Conservation (phyloP, 2,888 invertebrate genomes). For the Synergus laeviventris region DNA sequence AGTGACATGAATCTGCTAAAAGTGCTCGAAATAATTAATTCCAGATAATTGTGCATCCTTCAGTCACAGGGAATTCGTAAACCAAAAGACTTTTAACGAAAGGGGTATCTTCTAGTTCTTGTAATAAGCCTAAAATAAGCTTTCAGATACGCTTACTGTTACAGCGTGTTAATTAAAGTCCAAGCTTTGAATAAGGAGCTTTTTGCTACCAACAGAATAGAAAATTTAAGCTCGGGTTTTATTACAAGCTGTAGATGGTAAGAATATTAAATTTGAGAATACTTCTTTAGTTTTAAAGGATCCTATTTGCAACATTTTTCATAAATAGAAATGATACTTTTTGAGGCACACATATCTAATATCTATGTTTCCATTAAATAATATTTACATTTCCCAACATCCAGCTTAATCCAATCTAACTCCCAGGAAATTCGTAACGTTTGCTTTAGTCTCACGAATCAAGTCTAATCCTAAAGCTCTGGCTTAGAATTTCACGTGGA, state of each 20-base stretch:
- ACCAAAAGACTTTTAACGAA: slow-evolving; percentile 18
- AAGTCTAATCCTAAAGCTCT: slow-evolving; percentile 54
- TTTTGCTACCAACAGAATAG: slow-evolving; percentile 21
- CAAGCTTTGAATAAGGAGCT: slow-evolving; percentile 17
- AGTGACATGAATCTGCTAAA: neutral
- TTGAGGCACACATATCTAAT: neutral
- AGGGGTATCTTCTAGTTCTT: slow-evolving; percentile 16
- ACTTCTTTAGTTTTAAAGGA: neutral
- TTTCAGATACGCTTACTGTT: slow-evolving; percentile 27
- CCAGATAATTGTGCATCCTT: slow-evolving; percentile 20
- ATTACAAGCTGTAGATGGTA: neutral
- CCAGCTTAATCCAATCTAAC: slow-evolving; percentile 60
- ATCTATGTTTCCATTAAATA: neutral
- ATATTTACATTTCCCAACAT: slow-evolving; percentile 63
- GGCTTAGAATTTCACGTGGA: slow-evolving; percentile 32
- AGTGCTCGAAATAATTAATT: slow-evolving; percentile 26
- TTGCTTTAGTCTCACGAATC: slow-evolving; percentile 55
- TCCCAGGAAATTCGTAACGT: slow-evolving; percentile 59
- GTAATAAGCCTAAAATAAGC: slow-evolving; percentile 34
- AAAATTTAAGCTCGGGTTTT: neutral
- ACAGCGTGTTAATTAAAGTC: slow-evolving; percentile 30
- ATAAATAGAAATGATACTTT: neutral
- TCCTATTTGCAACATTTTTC: neutral
- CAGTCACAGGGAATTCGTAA: slow-evolving; percentile 23
- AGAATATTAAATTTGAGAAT: neutral